Conservation (phyloP, 2,888 invertebrate genomes). For the Tetragonisca angustula region DNA sequence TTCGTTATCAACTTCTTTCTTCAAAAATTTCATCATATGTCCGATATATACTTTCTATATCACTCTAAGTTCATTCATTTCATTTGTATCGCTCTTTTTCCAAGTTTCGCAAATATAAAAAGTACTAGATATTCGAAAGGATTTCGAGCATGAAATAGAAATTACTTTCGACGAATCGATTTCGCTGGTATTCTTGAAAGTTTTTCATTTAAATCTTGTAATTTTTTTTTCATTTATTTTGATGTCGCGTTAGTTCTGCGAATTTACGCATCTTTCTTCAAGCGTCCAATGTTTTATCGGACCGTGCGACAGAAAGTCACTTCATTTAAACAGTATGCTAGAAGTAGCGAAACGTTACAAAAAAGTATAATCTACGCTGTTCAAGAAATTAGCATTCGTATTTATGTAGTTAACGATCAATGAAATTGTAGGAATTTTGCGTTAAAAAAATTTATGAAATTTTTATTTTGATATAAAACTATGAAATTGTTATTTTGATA, state of each 20-base stretch:
- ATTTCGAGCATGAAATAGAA: neutral
- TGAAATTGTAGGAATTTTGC: neutral
- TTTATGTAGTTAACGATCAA: neutral
- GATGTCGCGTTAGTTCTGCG: neutral
- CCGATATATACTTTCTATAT: too few relatives aligned
- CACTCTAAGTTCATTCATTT: neutral
- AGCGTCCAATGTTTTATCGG: neutral
- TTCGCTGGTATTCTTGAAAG: neutral
- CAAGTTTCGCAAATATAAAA: neutral
- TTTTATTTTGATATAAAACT: too few relatives aligned
- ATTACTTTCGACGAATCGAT: neutral
- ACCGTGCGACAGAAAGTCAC: neutral
- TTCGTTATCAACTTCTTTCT: neutral
- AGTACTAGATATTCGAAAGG: neutral
- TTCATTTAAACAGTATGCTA: neutral
- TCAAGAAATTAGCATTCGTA: too few relatives aligned
- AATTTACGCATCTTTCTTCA: too few relatives aligned
- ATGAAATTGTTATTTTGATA: too few relatives aligned
- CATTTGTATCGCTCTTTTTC: neutral
- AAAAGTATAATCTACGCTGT: neutral
- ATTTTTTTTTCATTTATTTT: slow-evolving; percentile 31
- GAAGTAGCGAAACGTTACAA: neutral
- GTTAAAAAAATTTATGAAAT: neutral
- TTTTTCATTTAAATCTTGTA: slow-evolving; percentile 8
- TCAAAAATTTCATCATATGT: neutral